Evolutionary conservation across 2,888 invertebrate genomes (phyloP).

Genomic region (Neoaliturus tenellus): DNA sequence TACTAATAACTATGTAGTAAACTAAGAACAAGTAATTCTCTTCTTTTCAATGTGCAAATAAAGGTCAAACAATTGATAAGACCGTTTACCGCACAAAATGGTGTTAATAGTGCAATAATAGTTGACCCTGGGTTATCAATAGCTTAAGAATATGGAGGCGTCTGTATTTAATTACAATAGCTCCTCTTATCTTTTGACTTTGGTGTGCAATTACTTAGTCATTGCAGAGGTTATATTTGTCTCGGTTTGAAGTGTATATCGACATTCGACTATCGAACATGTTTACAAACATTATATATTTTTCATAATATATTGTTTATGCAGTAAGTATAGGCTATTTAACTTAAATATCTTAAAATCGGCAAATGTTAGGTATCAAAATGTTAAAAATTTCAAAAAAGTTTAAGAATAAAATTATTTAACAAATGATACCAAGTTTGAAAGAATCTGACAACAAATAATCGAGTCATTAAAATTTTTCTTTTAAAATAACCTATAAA

Average conservation of each 20-base stretch:
- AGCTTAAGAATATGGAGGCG: background rate
- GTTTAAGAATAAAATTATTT: background rate
- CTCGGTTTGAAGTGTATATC: background rate
- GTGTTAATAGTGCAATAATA: background rate
- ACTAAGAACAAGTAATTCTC: background rate
- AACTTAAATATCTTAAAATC: background rate
- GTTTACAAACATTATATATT: background rate
- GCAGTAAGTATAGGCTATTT: background rate
- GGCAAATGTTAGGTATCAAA: background rate
- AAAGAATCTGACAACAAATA: too few relatives aligned
- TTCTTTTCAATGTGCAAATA: background rate
- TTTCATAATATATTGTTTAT: background rate
- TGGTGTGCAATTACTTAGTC: background rate
- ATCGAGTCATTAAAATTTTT: too few relatives aligned
- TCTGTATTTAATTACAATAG: background rate
- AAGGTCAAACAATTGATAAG: background rate
- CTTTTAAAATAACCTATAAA: too few relatives aligned
- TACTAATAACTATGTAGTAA: background rate
- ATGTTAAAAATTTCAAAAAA: background rate
- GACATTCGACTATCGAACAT: background rate
- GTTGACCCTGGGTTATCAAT: background rate
- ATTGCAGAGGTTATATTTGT: background rate
- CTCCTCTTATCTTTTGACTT: background rate
- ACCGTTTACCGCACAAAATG: background rate
- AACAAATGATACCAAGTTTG: too few relatives aligned